These are phyloP conservation scores for Drosophila sechellia DNA, from an alignment of 1,140 invertebrate species.

Conservation along the genomic window DNA sequence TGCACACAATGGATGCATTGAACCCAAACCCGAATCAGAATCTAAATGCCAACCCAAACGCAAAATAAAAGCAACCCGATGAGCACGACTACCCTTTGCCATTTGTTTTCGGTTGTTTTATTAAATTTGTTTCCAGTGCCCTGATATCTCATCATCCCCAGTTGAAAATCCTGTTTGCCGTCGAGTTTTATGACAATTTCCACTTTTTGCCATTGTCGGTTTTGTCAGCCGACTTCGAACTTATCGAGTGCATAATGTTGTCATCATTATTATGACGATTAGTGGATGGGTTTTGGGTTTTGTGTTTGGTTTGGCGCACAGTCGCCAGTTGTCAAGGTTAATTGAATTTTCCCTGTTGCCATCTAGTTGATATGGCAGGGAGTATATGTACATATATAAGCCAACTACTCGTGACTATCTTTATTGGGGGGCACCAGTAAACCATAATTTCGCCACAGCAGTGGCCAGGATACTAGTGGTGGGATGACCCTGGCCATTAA, in stretches of 20 bases:
- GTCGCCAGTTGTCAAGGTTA: constrained; percentile 60
- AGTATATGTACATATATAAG: constrained; percentile 1
- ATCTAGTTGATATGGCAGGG: constrained; percentile 51
- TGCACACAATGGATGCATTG: constrained; percentile 61
- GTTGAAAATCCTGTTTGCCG: constrained; percentile 30
- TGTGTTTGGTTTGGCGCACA: neutral
- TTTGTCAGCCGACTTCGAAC: constrained; percentile 33
- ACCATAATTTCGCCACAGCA: constrained; percentile 66
- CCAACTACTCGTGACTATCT: constrained; percentile 43
- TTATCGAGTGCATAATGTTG: constrained; percentile 51
- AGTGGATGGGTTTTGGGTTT: constrained; percentile 17
- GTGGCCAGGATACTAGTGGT: constrained; percentile 32
- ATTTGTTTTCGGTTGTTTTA: constrained; percentile 66
- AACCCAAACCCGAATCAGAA: constrained; percentile 51
- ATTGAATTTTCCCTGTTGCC: constrained; percentile 69
- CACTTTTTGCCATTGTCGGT: constrained; percentile 66
- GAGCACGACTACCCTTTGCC: constrained; percentile 50
- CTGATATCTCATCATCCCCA: constrained; percentile 31
- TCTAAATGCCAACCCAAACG: constrained; percentile 7
- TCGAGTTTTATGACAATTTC: constrained; percentile 73
- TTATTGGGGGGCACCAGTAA: constrained; percentile 56
- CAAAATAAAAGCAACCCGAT: neutral
- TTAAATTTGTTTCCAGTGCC: constrained; percentile 82
- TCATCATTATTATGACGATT: constrained; percentile 69
- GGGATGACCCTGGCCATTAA: constrained; percentile 6